A percentile compares a stretch with the other conserved stretches of the same genome.
Conservation (phyloP, 2,888 invertebrate species). For the Balanococcus diminutus region DNA sequence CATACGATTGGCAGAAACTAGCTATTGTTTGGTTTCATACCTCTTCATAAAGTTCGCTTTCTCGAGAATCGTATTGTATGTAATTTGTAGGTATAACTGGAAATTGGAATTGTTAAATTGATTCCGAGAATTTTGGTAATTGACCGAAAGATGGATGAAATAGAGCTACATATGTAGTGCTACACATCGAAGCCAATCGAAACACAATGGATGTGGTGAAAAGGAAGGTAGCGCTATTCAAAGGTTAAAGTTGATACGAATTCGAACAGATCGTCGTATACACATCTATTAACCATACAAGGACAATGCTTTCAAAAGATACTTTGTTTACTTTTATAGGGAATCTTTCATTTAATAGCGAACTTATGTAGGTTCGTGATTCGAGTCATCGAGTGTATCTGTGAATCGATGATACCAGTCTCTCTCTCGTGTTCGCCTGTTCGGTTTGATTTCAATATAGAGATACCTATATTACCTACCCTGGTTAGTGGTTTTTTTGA, state of each 20-base stretch:
- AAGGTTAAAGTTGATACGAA: neutral
- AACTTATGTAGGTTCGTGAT: no score
- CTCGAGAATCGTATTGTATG: no score
- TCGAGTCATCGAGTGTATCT: no score
- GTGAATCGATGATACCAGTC: no score
- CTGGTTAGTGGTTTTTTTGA: neutral
- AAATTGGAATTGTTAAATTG: no score
- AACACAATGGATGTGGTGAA: neutral
- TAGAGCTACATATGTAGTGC: no score
- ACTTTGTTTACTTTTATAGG: neutral
- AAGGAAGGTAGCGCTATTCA: neutral
- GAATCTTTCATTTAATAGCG: no score
- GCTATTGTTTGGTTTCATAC: neutral
- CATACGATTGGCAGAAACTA: no score
- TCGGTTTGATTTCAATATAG: neutral
- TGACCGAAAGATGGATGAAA: neutral
- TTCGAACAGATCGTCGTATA: neutral
- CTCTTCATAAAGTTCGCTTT: neutral
- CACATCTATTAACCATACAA: neutral
- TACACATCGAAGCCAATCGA: neutral
- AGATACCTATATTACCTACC: neutral
- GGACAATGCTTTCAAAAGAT: neutral
- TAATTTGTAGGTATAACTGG: no score
- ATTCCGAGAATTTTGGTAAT: neutral
- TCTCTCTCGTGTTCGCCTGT: neutral